Evolutionary conservation across 2,113 vertebrate species (phyloP).

Genomic region (Bambusicola thoracicus): DNA sequence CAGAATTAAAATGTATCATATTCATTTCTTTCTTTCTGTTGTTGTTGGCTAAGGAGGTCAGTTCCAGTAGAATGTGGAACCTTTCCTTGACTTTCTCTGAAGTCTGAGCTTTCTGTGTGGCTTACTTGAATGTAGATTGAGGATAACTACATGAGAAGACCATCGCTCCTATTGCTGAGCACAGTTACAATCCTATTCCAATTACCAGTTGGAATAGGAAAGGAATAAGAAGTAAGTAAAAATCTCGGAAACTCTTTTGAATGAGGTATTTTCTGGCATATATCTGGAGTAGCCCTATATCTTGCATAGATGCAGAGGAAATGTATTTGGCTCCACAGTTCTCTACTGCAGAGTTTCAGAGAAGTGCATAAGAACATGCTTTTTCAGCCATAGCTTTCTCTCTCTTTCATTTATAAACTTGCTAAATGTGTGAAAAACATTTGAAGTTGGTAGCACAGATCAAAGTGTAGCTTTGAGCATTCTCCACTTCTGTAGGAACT

Average conservation of each 20-base stretch:
- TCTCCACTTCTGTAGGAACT: background rate
- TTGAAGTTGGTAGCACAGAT: background rate
- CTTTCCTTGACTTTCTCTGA: background rate
- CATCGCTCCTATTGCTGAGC: background rate
- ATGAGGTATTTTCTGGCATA: background rate
- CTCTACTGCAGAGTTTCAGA: background rate
- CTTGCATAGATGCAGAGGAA: background rate
- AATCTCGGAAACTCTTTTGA: background rate
- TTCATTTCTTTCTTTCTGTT: conserved; percentile 2
- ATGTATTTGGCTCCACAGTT: background rate
- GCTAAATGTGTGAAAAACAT: background rate
- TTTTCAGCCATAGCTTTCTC: background rate
- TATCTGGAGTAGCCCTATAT: background rate
- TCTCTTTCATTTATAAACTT: background rate
- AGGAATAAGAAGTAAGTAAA: background rate
- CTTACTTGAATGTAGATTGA: conserved; percentile 14
- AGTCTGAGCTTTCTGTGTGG: background rate
- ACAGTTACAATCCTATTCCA: background rate
- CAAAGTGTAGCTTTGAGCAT: background rate
- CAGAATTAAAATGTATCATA: conserved; percentile 12
- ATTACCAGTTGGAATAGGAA: background rate
- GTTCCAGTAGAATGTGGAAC: background rate
- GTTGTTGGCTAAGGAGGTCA: conserved; percentile 7
- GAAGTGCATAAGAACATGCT: background rate
- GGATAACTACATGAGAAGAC: background rate